Conservation (phyloP, 2,888 invertebrate genomes). For the Cataglyphis altisquamis region DNA sequence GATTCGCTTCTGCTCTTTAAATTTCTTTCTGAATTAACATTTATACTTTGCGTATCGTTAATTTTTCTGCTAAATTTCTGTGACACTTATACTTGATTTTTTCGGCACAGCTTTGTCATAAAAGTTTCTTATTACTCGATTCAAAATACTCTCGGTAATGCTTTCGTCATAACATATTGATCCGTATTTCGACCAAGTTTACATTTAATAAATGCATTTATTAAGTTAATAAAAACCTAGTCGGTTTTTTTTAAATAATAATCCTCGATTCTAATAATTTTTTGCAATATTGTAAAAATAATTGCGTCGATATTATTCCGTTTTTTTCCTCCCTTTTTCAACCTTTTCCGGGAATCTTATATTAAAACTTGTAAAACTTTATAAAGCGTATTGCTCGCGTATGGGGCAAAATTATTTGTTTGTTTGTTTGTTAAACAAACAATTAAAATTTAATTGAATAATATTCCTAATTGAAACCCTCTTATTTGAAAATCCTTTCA, state of each 20-base stretch:
- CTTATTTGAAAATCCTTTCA: background rate
- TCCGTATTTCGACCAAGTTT: conserved; percentile 49
- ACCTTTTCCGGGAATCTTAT: background rate
- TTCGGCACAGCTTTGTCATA: background rate
- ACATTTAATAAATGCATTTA: conserved; percentile 70
- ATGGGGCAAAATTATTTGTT: background rate
- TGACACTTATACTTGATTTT: background rate
- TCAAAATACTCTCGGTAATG: background rate
- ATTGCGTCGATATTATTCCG: conserved; percentile 28
- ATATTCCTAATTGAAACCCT: background rate
- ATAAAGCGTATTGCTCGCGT: background rate
- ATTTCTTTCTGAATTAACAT: background rate
- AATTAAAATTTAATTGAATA: background rate
- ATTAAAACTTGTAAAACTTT: background rate
- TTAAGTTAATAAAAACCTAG: conserved; percentile 70
- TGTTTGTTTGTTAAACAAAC: background rate
- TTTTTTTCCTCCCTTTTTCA: background rate
- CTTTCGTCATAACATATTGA: background rate
- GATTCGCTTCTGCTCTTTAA: background rate
- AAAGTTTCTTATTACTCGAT: background rate
- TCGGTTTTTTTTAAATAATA: conserved; percentile 65
- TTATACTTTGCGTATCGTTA: conserved; percentile 12
- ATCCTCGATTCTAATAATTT: conserved; percentile 42
- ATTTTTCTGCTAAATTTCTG: background rate
- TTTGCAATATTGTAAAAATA: conserved; percentile 31